Base-by-base conservation (phyloP, 2,888 invertebrate genomes). In the Andricus curvator region DNA sequence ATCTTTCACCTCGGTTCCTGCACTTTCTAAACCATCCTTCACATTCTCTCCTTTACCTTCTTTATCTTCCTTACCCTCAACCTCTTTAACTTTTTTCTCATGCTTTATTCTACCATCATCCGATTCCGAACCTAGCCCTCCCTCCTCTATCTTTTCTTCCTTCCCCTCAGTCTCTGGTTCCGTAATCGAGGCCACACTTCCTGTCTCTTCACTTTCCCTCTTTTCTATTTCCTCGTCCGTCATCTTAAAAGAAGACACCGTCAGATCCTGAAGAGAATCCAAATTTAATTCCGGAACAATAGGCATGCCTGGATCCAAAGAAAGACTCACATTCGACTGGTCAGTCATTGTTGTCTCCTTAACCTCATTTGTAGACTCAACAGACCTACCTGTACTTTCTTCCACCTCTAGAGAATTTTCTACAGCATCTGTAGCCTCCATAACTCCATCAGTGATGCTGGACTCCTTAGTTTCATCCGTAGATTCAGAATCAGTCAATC, bases 281-380 rank as follows among this genome's bases (percentile, higher is more conserved):
- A 92, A 84, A 80, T 92, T 91, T 74, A 92, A 80, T 78, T 92
- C 92, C 0, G 92, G 92, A 0, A 92, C 89, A 41, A 87, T 83
- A 0, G 92, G 92, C 48, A 85, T 83, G 0, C 77, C 82, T 0
- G 86, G 85, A 76, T 89, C 90, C 44, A 86, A 64, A 0, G 89
- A 89, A 25, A 88, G 66, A 70, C 86, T 86, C 6, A 82, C 78
- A 17, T 65, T 62, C 2, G 83, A 83, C 13, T 48, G 64, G 64
- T 85, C 87, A 77, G 82, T 78, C 13, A 78, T 56, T 1, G 86
- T 88, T 0, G 88, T 88, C 70, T 88, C 88, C 68, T 88, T 90
- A 1, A 85, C 84, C 60, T 90, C 89, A 80, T 88, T 87, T 8
- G 87, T 88, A 5, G 88, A 87, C 25, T 87, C 81, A 1, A 83